These are phyloP conservation scores for Drosophila tani DNA, from an alignment of 1,140 invertebrate genomes.

Conservation along the genomic window DNA sequence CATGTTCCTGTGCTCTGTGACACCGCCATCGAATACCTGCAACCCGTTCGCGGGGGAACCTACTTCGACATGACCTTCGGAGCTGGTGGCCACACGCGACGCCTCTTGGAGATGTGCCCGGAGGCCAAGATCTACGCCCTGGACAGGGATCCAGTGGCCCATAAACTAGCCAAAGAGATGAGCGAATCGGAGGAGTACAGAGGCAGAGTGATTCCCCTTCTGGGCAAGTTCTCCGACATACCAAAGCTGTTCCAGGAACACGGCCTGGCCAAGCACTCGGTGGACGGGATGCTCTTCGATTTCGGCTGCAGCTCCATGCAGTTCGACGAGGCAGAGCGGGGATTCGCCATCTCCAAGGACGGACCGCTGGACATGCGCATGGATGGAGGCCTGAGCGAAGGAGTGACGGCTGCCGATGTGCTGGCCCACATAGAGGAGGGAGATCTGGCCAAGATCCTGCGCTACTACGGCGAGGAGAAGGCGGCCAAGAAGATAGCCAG, in stretches of 20 bases:
- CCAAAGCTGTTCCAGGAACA: slow-evolving; percentile 88
- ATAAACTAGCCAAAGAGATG: slow-evolving; percentile 88
- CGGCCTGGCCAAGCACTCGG: slow-evolving; percentile 87
- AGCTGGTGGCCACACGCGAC: slow-evolving; percentile 93
- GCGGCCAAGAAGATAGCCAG: slow-evolving; percentile 94
- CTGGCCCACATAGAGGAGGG: slow-evolving; percentile 91
- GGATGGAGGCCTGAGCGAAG: slow-evolving; percentile 90
- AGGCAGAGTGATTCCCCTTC: slow-evolving; percentile 90
- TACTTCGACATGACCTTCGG: slow-evolving; percentile 97
- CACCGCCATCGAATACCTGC: slow-evolving; percentile 89
- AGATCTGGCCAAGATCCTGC: slow-evolving; percentile 93
- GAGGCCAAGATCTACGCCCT: slow-evolving; percentile 91
- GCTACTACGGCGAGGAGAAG: slow-evolving; percentile 96
- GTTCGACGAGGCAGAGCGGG: slow-evolving; percentile 91
- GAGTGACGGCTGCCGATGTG: slow-evolving; percentile 94
- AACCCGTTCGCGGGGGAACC: slow-evolving; percentile 87
- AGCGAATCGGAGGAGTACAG: slow-evolving; percentile 87
- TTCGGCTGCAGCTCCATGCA: slow-evolving; percentile 99
- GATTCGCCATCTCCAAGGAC: slow-evolving; percentile 94
- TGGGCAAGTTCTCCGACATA: slow-evolving; percentile 95
- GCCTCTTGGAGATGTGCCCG: slow-evolving; percentile 87
- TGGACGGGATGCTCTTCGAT: slow-evolving; percentile 97
- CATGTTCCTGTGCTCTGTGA: slow-evolving; percentile 91
- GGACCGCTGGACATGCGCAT: slow-evolving; percentile 98
- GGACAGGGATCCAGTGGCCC: slow-evolving; percentile 94